Evolutionary conservation across 2,113 vertebrate species (phyloP).

Genomic region (Ophiodon elongatus): DNA sequence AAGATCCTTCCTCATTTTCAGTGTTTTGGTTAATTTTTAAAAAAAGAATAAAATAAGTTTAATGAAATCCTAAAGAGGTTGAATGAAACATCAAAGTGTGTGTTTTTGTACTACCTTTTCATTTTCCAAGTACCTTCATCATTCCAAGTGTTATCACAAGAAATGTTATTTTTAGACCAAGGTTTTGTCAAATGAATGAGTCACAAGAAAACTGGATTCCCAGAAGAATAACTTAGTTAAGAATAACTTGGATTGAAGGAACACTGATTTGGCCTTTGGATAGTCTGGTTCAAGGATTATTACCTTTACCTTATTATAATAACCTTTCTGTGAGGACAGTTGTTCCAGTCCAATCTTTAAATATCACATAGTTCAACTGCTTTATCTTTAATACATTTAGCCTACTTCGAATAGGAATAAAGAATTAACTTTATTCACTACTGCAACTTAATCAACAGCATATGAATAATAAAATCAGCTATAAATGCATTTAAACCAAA

Average conservation of each 20-base stretch:
- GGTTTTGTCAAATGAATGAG: background rate
- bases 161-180: background rate
- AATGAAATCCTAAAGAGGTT: too few relatives aligned
- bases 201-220: background rate
- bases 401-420: background rate
- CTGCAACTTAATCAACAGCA: background rate
- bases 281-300: too few relatives aligned
- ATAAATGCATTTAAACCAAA: background rate
- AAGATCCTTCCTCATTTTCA: too few relatives aligned
- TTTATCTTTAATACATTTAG: background rate
- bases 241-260: background rate
- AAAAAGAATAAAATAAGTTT: too few relatives aligned
- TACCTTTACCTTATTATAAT: too few relatives aligned
- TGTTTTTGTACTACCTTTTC: too few relatives aligned
- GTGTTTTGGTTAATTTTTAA: too few relatives aligned
- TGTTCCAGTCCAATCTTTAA: background rate
- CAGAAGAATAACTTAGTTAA: background rate
- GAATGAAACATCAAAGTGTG: too few relatives aligned
- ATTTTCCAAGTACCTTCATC: background rate
- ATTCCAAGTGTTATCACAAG: background rate
- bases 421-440: background rate
- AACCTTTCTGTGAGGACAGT: background rate
- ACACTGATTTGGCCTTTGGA: background rate
- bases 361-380: background rate
- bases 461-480: background rate